Conservation (phyloP, 2,888 invertebrate genomes). For the Napeogenes inachia region DNA sequence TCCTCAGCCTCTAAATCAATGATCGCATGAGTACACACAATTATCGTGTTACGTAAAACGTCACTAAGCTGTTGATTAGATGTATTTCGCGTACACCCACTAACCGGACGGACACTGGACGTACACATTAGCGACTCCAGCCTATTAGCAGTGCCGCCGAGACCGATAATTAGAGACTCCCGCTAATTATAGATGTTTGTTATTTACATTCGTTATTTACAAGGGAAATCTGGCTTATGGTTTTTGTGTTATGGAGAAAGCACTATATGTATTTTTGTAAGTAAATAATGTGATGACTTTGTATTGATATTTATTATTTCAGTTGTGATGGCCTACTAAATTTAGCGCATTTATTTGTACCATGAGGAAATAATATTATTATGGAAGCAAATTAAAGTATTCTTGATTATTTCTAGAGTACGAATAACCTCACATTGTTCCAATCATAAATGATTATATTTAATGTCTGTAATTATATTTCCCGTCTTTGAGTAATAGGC, state of each 20-base stretch:
- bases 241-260: neutral
- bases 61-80: slow-evolving; percentile 48
- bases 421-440: too few species aligned
- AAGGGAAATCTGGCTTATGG: neutral
- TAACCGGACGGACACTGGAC: slow-evolving; percentile 35
- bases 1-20: slow-evolving; percentile 26
- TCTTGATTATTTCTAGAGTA: too few species aligned
- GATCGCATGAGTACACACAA: slow-evolving; percentile 35
- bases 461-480: too few species aligned
- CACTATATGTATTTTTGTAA: neutral
- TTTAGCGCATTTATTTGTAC: too few species aligned
- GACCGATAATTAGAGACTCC: slow-evolving; percentile 26
- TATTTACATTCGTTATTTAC: slow-evolving; percentile 1
- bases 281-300: too few species aligned
- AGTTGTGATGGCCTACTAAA: too few species aligned
- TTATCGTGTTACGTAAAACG: slow-evolving; percentile 38
- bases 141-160: slow-evolving; percentile 30
- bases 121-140: slow-evolving; percentile 47
- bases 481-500: too few species aligned
- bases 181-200: slow-evolving; percentile 12
- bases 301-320: too few species aligned
- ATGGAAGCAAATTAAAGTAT: too few species aligned
- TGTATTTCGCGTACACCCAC: slow-evolving; percentile 45
- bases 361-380: too few species aligned
- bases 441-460: too few species aligned